A percentile compares a stretch with the other conserved stretches of the same genome.
Conservation (phyloP, 2,113 vertebrate species). For the Nyctereutes procyonoides region DNA sequence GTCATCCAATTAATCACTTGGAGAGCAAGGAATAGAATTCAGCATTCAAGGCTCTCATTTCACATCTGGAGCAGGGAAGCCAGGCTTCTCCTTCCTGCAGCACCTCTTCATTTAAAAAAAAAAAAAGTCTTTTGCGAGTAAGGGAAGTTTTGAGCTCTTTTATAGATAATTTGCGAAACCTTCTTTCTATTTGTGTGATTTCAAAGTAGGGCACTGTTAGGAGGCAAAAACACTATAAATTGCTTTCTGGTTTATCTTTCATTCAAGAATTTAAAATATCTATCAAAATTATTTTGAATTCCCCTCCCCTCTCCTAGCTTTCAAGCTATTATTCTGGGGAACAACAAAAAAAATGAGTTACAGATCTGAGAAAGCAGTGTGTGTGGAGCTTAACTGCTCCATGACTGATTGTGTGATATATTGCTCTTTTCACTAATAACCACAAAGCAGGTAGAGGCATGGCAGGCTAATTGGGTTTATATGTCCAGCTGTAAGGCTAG, state of each 20-base stretch:
- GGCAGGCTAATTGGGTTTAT: conserved; percentile 90
- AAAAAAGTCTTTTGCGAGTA: conserved; percentile 3
- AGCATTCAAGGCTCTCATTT: conserved; percentile 59
- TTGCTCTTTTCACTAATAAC: conserved; percentile 89
- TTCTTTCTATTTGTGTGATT: conserved; percentile 5
- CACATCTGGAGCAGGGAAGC: conserved; percentile 71
- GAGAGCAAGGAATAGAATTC: conserved; percentile 63
- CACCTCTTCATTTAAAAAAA: conserved; percentile 1
- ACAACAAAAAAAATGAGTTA: conserved; percentile 72
- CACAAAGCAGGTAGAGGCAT: conserved; percentile 89
- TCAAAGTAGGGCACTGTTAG: background rate
- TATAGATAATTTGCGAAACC: background rate
- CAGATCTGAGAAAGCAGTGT: conserved; percentile 79
- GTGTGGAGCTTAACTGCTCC: conserved; percentile 78
- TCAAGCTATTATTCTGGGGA: conserved; percentile 78
- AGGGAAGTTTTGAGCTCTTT: conserved; percentile 37
- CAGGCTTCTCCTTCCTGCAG: conserved; percentile 58
- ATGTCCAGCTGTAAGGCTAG: conserved; percentile 90
- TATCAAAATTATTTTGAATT: conserved; percentile 53
- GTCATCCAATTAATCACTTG: conserved; percentile 81
- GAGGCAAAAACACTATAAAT: background rate
- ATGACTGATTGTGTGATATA: conserved; percentile 87
- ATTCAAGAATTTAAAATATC: conserved; percentile 62
- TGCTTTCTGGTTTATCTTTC: conserved; percentile 52
- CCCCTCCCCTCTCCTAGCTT: background rate